Conservation (phyloP, 2,113 vertebrate species). For the Chauna torquata region DNA sequence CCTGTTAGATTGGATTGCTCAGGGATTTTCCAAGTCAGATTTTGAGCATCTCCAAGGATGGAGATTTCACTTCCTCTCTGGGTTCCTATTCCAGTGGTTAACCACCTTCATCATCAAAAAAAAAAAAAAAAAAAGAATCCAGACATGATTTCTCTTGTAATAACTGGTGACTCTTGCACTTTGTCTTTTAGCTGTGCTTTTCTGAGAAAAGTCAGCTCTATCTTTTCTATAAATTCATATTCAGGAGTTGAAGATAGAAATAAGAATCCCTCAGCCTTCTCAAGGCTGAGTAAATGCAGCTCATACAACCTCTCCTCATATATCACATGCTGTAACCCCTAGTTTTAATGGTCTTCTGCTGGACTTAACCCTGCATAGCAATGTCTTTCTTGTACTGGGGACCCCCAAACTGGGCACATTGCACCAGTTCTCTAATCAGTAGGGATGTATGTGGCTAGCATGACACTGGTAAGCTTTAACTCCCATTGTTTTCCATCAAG, state of each 20-base stretch:
- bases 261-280: not conserved
- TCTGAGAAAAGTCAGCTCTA: no score
- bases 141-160: not conserved
- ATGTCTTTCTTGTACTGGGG: not conserved
- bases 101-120: not conserved
- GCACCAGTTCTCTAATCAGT: not conserved
- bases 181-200: not conserved
- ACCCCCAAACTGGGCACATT: not conserved
- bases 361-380: not conserved
- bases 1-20: not conserved
- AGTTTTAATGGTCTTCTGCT: not conserved
- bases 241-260: not conserved
- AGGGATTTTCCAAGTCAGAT: not conserved
- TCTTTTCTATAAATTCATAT: not conserved
- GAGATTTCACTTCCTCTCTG: not conserved
- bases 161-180: not conserved
- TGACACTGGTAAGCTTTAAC: not conserved
- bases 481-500: not conserved
- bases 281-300: not conserved
- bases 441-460: not conserved
- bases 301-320: not conserved
- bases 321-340: accelerated
- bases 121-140: not conserved
- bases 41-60: not conserved
- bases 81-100: not conserved